Evolutionary conservation across 2,888 invertebrate species (phyloP).

Genomic region (Bibio marci): DNA sequence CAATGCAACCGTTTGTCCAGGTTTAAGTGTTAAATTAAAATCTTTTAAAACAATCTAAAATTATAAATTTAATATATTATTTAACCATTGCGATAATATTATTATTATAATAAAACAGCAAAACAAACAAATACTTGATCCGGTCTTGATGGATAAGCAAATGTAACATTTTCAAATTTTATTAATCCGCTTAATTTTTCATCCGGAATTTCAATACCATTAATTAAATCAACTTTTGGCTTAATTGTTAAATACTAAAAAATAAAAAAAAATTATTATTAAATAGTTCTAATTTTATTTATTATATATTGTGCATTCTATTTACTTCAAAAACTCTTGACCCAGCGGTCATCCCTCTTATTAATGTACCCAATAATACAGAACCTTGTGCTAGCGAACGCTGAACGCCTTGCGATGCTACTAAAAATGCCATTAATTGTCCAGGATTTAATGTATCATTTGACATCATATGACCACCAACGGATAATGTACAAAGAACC

Average conservation of each 20-base stretch:
- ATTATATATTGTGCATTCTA: no score
- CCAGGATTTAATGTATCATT: slow-evolving; percentile 69
- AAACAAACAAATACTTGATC: slow-evolving; percentile 32
- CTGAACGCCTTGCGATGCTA: slow-evolving; percentile 90
- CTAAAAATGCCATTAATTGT: slow-evolving; percentile 89
- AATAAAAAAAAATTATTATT: slow-evolving; percentile 5
- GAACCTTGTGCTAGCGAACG: slow-evolving; percentile 83
- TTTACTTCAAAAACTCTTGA: slow-evolving; percentile 74
- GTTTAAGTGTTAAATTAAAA: slow-evolving; percentile 64
- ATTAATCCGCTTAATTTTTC: slow-evolving; percentile 62
- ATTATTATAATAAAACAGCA: slow-evolving; percentile 3
- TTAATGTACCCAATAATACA: slow-evolving; percentile 72
- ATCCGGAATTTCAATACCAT: slow-evolving; percentile 48
- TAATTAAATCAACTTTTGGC: slow-evolving; percentile 48
- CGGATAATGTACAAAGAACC: slow-evolving; percentile 73
- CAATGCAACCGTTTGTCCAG: slow-evolving; percentile 80
- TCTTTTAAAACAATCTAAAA: slow-evolving; percentile 57
- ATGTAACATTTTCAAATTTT: slow-evolving; percentile 68
- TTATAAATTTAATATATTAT: neutral
- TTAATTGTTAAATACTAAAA: slow-evolving; percentile 56
- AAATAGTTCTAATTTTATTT: neutral
- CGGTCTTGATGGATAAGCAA: slow-evolving; percentile 74
- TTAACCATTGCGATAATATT: neutral
- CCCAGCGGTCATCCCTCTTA: slow-evolving; percentile 80
- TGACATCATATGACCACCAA: slow-evolving; percentile 79